phyloP scores from a whole-genome alignment of 2,113 vertebrate species.

The Corythornis vintsioides region DNA sequence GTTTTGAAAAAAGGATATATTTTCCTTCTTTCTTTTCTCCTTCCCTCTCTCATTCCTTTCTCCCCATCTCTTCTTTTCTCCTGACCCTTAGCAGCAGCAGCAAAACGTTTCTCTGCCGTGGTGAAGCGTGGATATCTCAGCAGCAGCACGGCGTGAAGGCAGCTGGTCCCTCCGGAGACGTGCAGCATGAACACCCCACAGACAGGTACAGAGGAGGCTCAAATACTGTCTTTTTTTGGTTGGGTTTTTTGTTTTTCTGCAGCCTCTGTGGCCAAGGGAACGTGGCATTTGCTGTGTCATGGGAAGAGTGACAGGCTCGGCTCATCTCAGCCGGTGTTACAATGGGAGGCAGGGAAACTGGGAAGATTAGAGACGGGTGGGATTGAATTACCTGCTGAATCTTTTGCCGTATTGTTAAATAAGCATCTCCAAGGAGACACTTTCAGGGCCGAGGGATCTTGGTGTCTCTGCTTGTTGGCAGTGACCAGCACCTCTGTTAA shows the following conservation, averaged over 20 bases:
- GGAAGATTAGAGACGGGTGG: background rate
- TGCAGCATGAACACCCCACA: background rate
- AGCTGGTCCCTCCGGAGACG: background rate
- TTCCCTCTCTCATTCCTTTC: background rate
- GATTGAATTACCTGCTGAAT: background rate
- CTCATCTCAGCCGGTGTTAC: background rate
- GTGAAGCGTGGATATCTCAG: background rate
- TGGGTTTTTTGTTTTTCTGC: background rate
- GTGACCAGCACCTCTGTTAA: background rate
- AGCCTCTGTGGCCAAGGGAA: background rate
- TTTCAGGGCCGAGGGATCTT: background rate
- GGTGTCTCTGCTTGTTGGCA: background rate
- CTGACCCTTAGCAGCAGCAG: background rate
- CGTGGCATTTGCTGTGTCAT: background rate
- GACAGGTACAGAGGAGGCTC: background rate
- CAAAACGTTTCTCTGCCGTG: background rate
- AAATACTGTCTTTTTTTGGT: background rate
- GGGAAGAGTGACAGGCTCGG: background rate
- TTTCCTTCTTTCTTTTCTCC: background rate
- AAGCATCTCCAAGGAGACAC: background rate
- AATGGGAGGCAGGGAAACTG: background rate
- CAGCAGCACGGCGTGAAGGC: background rate
- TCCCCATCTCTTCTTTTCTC: background rate
- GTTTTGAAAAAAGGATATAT: background rate
- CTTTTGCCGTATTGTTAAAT: background rate